Evolutionary conservation across 1,140 invertebrate species (phyloP).

Genomic region (Lasaia peninsularis): DNA sequence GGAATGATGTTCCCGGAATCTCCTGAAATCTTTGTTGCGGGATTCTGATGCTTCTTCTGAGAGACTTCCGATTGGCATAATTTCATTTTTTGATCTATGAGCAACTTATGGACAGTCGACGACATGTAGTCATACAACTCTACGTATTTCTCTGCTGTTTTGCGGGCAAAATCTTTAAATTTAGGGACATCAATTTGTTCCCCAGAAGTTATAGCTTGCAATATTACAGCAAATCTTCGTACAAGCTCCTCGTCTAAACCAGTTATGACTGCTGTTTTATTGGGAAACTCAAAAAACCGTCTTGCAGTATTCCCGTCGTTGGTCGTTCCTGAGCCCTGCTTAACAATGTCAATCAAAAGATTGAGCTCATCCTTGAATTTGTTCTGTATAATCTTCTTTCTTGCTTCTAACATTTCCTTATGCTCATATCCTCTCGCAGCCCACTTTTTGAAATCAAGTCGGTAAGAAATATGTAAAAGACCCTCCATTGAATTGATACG

Average conservation of each 20-base stretch:
- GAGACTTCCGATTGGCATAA: not conserved
- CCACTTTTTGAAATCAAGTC: constrained; percentile 35
- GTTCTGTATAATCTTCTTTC: constrained; percentile 27
- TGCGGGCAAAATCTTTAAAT: too few species aligned
- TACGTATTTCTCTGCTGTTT: too few species aligned
- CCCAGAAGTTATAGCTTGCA: too few species aligned
- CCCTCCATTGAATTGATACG: constrained; percentile 33
- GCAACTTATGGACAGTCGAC: not conserved
- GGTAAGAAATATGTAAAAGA: constrained; percentile 32
- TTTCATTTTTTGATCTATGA: not conserved
- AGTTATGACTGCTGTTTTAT: constrained; percentile 41
- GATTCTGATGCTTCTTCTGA: not conserved
- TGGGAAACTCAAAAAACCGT: constrained; percentile 42
- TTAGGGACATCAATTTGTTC: too few species aligned
- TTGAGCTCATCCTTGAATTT: constrained; percentile 16
- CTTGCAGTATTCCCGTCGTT: constrained; percentile 56
- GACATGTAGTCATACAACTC: not conserved
- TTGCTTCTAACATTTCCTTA: constrained; percentile 20
- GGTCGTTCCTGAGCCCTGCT: constrained; percentile 39
- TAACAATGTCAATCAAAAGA: constrained; percentile 17
- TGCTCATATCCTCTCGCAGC: not conserved
- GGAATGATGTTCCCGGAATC: not conserved
- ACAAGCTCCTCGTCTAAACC: constrained; percentile 50
- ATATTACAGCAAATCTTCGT: too few species aligned
- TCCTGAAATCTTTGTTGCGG: not conserved